Conservation (phyloP, 1,140 invertebrate species). For the Halictus rubicundus region DNA sequence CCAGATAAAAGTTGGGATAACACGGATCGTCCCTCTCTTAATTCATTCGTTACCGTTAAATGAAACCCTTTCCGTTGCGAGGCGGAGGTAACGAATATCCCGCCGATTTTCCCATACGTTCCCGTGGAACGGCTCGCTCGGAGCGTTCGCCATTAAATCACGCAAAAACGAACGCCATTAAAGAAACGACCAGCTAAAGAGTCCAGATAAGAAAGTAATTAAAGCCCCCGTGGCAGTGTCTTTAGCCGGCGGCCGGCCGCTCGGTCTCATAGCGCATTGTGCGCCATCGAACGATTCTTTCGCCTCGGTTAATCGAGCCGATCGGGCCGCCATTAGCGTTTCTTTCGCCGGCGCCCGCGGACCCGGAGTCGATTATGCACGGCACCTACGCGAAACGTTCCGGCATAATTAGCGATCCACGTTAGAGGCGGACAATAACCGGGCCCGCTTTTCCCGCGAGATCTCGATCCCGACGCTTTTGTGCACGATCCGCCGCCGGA, state of each 20-base stretch:
- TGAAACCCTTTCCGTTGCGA: constrained; percentile 6
- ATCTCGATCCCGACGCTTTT: constrained; percentile 38
- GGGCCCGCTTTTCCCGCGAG: constrained; percentile 2
- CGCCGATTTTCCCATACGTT: constrained; percentile 39
- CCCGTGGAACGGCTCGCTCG: constrained; percentile 9
- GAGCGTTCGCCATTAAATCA: constrained; percentile 40
- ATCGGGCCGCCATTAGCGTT: constrained; percentile 46
- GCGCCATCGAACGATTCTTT: constrained; percentile 33
- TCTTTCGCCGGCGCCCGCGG: background rate
- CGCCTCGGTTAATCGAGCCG: constrained; percentile 35
- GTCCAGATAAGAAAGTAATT: constrained; percentile 50
- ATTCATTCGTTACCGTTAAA: background rate
- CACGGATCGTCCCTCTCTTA: background rate
- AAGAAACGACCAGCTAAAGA: constrained; percentile 38
- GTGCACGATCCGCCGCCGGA: constrained; percentile 21
- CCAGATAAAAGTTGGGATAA: too few species aligned
- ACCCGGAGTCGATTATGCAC: constrained; percentile 23
- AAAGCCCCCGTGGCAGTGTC: constrained; percentile 40
- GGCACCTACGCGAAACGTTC: constrained; percentile 15
- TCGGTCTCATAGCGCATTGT: constrained; percentile 34
- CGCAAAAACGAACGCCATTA: constrained; percentile 48
- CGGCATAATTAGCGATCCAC: constrained; percentile 37
- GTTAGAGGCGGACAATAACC: constrained; percentile 29
- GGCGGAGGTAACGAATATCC: constrained; percentile 11
- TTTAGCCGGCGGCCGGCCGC: constrained; percentile 25